Evolutionary conservation across 1,140 invertebrate species (phyloP).

Genomic region (Bombus balteatus): DNA sequence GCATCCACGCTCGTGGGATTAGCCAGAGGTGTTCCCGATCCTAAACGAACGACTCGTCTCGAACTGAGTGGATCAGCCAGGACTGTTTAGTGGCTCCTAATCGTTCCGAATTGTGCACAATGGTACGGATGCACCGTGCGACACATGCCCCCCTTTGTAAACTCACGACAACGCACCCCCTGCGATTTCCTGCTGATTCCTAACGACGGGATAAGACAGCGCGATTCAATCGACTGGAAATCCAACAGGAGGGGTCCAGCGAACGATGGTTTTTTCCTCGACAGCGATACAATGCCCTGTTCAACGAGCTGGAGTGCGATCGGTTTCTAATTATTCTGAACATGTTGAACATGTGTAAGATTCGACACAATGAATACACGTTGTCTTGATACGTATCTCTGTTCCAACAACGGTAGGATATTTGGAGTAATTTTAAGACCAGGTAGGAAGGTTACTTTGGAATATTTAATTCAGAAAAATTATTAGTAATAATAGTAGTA

Average conservation of each 20-base stretch:
- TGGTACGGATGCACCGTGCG: conserved; percentile 71
- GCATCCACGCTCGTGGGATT: conserved; percentile 62
- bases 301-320: conserved; percentile 30
- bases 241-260: conserved; percentile 29
- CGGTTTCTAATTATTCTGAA: conserved; percentile 35
- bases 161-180: conserved; percentile 57
- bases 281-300: conserved; percentile 14
- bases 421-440: neutral
- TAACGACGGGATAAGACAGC: conserved; percentile 67
- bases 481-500: too few relatives aligned
- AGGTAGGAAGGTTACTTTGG: neutral
- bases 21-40: conserved; percentile 57
- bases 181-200: conserved; percentile 46
- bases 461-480: neutral
- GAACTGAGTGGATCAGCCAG: conserved; percentile 67
- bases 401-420: neutral
- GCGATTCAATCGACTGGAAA: conserved; percentile 68
- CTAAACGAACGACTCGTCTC: conserved; percentile 58
- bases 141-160: conserved; percentile 64
- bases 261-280: conserved; percentile 32
- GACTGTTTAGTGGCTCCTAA: conserved; percentile 70
- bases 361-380: neutral
- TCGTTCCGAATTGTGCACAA: conserved; percentile 73
- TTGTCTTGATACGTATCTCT: neutral
- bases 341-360: conserved; percentile 5